These are phyloP conservation scores for Zoanthus sociatus DNA, from an alignment of 92 coral and sea anemone species.

Conservation along the genomic window DNA sequence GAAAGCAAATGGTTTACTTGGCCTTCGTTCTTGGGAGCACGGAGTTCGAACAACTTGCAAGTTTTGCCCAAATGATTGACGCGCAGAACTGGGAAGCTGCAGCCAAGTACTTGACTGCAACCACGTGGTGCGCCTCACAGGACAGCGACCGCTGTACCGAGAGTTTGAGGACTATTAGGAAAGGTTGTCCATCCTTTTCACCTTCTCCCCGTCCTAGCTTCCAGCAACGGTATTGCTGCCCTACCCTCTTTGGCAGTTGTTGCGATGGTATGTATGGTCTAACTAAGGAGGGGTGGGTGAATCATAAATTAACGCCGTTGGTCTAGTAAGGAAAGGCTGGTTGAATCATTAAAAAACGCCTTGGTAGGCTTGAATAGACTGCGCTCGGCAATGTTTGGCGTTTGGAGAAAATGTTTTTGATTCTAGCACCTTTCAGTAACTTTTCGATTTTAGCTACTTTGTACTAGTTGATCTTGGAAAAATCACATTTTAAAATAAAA, in stretches of 20 bases:
- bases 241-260: conserved; percentile 23
- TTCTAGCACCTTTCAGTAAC: no score
- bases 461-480: no score
- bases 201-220: conserved; percentile 7
- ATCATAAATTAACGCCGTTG: not conserved
- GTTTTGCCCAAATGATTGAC: conserved; percentile 37
- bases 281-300: not conserved
- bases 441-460: no score
- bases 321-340: no score
- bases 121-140: conserved; percentile 55
- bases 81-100: conserved; percentile 60
- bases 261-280: conserved; percentile 45
- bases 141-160: conserved; percentile 24
- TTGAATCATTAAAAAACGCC: no score
- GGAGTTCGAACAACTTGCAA: conserved; percentile 28
- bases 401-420: no score
- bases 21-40: conserved; percentile 45
- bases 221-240: not conserved
- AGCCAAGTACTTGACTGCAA: conserved; percentile 31
- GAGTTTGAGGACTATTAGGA: conserved; percentile 10
- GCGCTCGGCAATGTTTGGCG: no score
- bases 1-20: conserved; percentile 40
- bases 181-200: conserved; percentile 37
- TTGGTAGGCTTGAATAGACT: no score
- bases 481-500: no score